Percentiles rank a stretch among this genome's conserved stretches.
phyloP scores from a whole-genome alignment of 2,888 invertebrate species.

The Zaprionus lineosus region DNA sequence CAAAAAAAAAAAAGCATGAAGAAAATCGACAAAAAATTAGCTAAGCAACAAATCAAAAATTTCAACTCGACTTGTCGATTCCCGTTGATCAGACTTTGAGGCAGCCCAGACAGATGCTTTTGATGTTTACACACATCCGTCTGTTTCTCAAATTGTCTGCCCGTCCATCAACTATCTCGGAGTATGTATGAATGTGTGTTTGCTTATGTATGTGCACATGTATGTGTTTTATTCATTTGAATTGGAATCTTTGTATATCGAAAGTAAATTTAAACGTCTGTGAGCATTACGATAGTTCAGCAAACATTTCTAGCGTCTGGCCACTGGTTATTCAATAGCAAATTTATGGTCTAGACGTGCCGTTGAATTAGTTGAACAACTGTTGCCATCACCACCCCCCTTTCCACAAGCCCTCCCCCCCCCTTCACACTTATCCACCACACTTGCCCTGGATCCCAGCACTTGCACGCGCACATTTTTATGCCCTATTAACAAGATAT shows the following conservation, averaged over 20 bases:
- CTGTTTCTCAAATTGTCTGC: conserved; percentile 37
- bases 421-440: background rate
- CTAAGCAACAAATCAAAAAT: too few species aligned
- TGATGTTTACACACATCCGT: conserved; percentile 60
- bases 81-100: conserved; percentile 54
- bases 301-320: conserved; percentile 62
- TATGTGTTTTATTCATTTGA: too few species aligned
- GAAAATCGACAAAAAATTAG: too few species aligned
- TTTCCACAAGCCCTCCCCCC: too few species aligned
- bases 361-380: conserved; percentile 27
- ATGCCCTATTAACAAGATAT: conserved; percentile 18
- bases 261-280: conserved; percentile 12
- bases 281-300: conserved; percentile 52
- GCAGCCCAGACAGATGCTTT: conserved; percentile 57
- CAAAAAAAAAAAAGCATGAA: background rate
- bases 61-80: conserved; percentile 29
- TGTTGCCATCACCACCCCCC: background rate
- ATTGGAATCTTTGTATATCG: background rate
- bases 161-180: conserved; percentile 19
- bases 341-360: conserved; percentile 41
- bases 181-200: background rate
- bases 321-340: conserved; percentile 33
- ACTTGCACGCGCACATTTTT: conserved; percentile 29
- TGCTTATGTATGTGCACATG: background rate
- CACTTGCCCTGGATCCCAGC: too few species aligned